Evolutionary conservation across 1,140 invertebrate genomes (phyloP), one percentile per base, ranked within the genome.

Genomic region (Polyergus mexicanus): DNA sequence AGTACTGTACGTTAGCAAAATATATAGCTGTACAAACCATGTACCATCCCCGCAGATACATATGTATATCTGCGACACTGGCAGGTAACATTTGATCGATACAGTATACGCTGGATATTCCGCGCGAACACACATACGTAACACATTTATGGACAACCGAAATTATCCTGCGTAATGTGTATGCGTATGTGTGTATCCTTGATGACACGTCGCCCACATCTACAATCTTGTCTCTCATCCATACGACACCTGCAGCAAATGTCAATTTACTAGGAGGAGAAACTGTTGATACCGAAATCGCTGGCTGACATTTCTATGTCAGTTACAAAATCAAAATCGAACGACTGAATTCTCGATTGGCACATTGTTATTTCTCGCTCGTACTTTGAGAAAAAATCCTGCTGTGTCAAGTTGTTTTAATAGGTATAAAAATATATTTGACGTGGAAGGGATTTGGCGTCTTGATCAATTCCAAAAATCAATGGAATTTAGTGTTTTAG

Each of bases 81-180:
- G 13, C 76, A 78, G 72, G 63, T 58, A 88, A 65, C 84, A 66
- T 85, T 78, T 78, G 89, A 88, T 91, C 89, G 89, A 90, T 91
- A 90, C 72, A 47, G 62, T 65, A 71, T 47, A 83, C 68, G 28
- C 22, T 35, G 78, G 28, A 63, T 51, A 16, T 83, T 47, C 41
- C 11, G n/a, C 60, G 60, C 44, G 51, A 72, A 66, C 38, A 71
- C 81, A 83, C 63, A 74, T 35, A 22, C n/a, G 13, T 47, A 47
- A 32, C 38, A 60, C 68, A 47, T 71, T 60, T 72, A 60, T 54
- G 19, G 71, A 60, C 38, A 83, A 41, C 38, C 68, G 41, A 83
- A 83, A 83, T 38, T 71, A 11, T 81, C n/a, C 66, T 44, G 28
- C 78, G 68, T 41, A 32, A 54, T 80, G 16, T 80, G 58, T 65